These are phyloP conservation scores for Ophion obscuratus DNA, from an alignment of 2,888 invertebrate species.

Conservation along the genomic window DNA sequence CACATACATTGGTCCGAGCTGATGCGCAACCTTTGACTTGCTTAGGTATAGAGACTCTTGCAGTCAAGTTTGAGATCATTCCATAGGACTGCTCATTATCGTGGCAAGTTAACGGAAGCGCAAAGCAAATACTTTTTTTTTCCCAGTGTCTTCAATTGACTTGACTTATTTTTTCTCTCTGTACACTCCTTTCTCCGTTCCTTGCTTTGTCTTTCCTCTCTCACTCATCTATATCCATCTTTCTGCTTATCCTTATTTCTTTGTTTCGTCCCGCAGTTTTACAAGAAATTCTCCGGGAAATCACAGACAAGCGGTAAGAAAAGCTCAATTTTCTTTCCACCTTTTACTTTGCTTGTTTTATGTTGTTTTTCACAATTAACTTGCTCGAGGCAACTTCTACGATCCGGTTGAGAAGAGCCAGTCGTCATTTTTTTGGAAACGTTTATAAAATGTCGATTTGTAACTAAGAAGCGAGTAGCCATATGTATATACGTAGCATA, in stretches of 20 bases:
- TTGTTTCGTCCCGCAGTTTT: conserved; percentile 2
- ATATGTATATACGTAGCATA: no score
- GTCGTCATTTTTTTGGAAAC: neutral
- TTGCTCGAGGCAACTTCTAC: no score
- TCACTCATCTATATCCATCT: neutral
- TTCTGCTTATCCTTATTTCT: neutral
- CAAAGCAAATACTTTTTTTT: conserved; percentile 5
- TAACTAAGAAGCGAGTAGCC: no score
- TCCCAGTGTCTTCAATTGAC: neutral
- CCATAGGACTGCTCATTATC: conserved; percentile 57
- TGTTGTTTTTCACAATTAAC: neutral
- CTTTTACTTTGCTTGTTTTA: conserved; percentile 2
- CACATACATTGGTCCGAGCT: conserved; percentile 48
- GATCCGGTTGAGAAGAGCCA: neutral
- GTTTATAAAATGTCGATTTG: no score
- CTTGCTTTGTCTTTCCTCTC: conserved; percentile 10
- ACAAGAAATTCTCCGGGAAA: conserved; percentile 5
- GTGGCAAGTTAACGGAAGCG: conserved; percentile 43
- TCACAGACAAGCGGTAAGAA: neutral
- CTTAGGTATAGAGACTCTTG: neutral
- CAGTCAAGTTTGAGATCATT: conserved; percentile 36
- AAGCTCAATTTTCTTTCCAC: neutral
- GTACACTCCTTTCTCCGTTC: conserved; percentile 8
- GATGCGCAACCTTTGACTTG: conserved; percentile 49
- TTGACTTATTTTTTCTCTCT: conserved; percentile 1